These are phyloP conservation scores for Cephus pulcher DNA, from an alignment of 2,888 invertebrate species.

Conservation along the genomic window DNA sequence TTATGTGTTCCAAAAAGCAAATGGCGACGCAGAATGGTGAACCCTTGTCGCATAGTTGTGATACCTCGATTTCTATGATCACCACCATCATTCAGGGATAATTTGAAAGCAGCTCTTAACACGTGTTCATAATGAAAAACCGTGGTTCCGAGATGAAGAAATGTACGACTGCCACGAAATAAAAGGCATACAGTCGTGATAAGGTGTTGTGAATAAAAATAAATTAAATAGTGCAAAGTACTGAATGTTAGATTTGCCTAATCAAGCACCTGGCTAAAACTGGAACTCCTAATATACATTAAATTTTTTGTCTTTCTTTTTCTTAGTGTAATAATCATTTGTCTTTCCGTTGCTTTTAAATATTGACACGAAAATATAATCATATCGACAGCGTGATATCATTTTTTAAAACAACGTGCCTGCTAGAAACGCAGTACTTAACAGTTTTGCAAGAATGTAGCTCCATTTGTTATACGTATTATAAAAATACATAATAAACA, in stretches of 20 bases:
- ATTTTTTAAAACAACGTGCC: not conserved
- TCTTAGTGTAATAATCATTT: not conserved
- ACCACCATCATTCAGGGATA: not conserved
- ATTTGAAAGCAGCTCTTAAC: slow-evolving; percentile 8
- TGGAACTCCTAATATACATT: not conserved
- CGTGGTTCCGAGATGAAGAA: slow-evolving; percentile 10
- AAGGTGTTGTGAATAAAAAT: slow-evolving; percentile 29
- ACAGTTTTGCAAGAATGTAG: not conserved
- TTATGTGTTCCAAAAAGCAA: slow-evolving; percentile 98
- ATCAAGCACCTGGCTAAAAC: not conserved
- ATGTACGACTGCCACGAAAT: slow-evolving; percentile 9
- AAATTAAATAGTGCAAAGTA: slow-evolving; percentile 31
- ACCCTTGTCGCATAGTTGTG: slow-evolving; percentile 28
- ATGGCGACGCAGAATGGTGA: slow-evolving; percentile 99
- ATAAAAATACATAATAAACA: not conserved
- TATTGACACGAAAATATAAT: not conserved
- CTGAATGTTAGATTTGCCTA: slow-evolving; percentile 35
- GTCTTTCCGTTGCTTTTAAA: not conserved
- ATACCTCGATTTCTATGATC: slow-evolving; percentile 12
- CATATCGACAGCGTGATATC: not conserved
- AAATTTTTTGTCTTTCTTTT: not conserved
- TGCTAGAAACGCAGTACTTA: not conserved
- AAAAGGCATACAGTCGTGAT: slow-evolving; percentile 15
- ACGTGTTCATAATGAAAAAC: slow-evolving; percentile 8
- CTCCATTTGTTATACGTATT: not conserved